Percentiles rank a stretch among this genome's conserved stretches.
Conservation (phyloP, 1,140 invertebrate genomes). For the Drosophila funebris region DNA sequence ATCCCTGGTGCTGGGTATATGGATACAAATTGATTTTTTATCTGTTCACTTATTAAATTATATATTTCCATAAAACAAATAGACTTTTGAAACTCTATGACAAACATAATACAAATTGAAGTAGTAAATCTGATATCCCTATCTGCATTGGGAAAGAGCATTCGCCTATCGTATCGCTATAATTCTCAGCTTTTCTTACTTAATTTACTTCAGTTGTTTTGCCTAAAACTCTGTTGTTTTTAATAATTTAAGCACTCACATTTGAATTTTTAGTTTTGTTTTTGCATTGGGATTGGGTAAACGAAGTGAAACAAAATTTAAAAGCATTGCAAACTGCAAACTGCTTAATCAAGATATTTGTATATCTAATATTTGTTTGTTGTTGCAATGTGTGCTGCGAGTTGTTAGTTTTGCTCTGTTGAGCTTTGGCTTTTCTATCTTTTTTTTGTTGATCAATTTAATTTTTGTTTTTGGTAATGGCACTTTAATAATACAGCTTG, state of each 20-base stretch:
- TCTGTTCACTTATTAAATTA: no score
- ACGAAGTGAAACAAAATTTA: conserved; percentile 23
- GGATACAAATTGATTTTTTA: no score
- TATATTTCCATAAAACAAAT: no score
- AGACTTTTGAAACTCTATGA: no score
- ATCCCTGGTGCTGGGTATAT: no score
- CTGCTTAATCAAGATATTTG: conserved; percentile 53
- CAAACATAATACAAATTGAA: not conserved
- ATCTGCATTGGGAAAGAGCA: conserved; percentile 13
- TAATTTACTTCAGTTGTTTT: conserved; percentile 41
- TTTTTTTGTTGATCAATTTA: conserved; percentile 13
- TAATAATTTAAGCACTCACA: not conserved
- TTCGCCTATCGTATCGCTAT: not conserved
- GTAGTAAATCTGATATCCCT: not conserved
- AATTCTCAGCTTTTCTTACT: conserved; percentile 1
- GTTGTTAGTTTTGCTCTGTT: conserved; percentile 4
- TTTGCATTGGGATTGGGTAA: not conserved
- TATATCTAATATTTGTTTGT: conserved; percentile 1
- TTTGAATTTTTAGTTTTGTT: not conserved
- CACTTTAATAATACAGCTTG: conserved; percentile 65
- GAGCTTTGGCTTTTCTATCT: conserved; percentile 1
- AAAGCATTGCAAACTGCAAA: conserved; percentile 29
- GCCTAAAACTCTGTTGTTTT: conserved; percentile 15
- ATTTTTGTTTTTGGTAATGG: conserved; percentile 51
- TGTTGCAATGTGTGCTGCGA: conserved; percentile 3